Percentiles rank a stretch among this genome's conserved stretches.
Conservation (phyloP, 1,140 invertebrate species). For the Drosophila pachea region DNA sequence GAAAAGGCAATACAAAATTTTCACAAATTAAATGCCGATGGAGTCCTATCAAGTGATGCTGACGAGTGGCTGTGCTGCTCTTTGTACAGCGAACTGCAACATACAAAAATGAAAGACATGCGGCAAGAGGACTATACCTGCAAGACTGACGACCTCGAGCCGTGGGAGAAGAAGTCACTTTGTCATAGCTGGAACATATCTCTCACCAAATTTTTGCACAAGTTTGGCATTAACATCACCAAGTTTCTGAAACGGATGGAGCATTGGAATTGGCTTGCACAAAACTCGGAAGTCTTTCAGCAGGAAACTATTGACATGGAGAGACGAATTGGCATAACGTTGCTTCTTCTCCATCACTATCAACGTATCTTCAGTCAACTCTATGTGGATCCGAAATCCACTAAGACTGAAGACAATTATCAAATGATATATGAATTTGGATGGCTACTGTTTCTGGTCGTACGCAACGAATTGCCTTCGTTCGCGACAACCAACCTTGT, state of each 20-base stretch:
- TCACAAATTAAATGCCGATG: conserved; percentile 33
- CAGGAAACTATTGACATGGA: conserved; percentile 92
- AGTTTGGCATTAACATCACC: conserved; percentile 92
- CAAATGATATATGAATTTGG: conserved; percentile 90
- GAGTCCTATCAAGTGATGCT: conserved; percentile 40
- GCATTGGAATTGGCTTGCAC: conserved; percentile 96
- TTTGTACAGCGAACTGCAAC: conserved; percentile 53
- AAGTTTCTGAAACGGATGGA: conserved; percentile 98
- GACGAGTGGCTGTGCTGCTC: conserved; percentile 60
- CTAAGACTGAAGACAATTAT: conserved; percentile 29
- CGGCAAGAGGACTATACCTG: background rate
- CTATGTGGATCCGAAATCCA: conserved; percentile 82
- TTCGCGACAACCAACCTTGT: conserved; percentile 92
- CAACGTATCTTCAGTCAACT: conserved; percentile 92
- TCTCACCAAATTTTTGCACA: conserved; percentile 83
- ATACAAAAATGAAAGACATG: conserved; percentile 52
- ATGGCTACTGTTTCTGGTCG: conserved; percentile 94
- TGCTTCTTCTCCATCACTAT: conserved; percentile 95
- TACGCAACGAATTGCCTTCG: conserved; percentile 89
- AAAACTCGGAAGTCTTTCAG: conserved; percentile 89
- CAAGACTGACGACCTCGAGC: background rate
- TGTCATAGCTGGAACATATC: conserved; percentile 57
- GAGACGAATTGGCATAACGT: conserved; percentile 94
- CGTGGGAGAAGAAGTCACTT: conserved; percentile 8
- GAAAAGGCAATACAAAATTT: conserved; percentile 39